Percentiles rank a stretch among this genome's conserved stretches.
These are phyloP conservation scores for Tolypeutes matacus DNA, from an alignment of 2,797 vertebrate species.

Conservation along the genomic window DNA sequence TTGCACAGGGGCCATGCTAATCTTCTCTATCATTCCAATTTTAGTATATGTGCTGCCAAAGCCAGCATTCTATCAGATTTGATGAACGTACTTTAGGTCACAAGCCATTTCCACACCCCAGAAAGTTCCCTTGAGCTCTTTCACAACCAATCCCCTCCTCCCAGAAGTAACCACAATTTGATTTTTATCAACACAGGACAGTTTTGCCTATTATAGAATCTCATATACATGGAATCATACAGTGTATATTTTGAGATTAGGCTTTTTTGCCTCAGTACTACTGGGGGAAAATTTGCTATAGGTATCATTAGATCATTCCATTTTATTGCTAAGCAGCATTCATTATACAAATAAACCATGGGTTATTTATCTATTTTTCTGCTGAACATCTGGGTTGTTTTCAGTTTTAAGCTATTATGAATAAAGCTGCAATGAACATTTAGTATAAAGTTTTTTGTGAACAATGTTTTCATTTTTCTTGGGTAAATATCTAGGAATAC, in stretches of 20 bases:
- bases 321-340: neutral
- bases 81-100: neutral
- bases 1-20: too few species aligned
- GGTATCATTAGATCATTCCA: conserved; percentile 11
- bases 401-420: conserved; percentile 13
- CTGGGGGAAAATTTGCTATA: neutral
- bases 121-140: neutral
- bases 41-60: too few species aligned
- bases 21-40: too few species aligned
- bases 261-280: neutral
- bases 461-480: conserved; percentile 36
- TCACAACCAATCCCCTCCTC: neutral
- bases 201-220: neutral
- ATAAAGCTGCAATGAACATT: neutral
- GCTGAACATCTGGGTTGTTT: neutral
- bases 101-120: neutral
- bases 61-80: conserved; percentile 2
- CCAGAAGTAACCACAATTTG: neutral
- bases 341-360: neutral
- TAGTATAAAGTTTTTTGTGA: conserved; percentile 4
- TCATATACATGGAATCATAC: neutral
- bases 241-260: neutral
- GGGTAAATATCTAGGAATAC: neutral
- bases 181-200: conserved; percentile 8
- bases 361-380: conserved; percentile 15